Evolutionary conservation across 2,113 vertebrate species (phyloP).

Genomic region (Cyphomyrus discorhynchus): DNA sequence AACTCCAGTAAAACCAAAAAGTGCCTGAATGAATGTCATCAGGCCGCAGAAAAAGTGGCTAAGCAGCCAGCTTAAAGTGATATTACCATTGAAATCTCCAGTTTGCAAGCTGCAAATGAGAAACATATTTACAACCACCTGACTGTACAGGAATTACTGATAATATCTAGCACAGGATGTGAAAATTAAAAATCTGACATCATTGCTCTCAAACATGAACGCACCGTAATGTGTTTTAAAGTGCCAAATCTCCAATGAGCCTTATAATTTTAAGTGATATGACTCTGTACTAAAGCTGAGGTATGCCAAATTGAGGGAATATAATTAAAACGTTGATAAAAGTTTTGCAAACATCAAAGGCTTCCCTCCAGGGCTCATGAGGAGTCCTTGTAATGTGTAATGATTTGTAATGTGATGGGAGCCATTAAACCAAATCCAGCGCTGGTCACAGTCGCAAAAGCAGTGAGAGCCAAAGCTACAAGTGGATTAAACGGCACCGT

Average conservation of each 20-base stretch:
- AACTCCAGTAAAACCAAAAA: background rate
- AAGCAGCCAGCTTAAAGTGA: background rate
- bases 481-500: background rate
- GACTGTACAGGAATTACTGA: conserved; percentile 47
- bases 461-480: background rate
- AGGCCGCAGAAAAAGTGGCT: background rate
- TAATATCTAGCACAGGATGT: conserved; percentile 37
- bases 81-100: background rate
- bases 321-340: background rate
- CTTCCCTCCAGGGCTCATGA: background rate
- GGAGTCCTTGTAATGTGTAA: background rate
- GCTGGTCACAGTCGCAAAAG: background rate
- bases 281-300: background rate
- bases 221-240: conserved; percentile 42
- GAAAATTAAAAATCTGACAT: conserved; percentile 46
- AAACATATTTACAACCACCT: conserved; percentile 50
- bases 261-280: background rate
- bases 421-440: background rate
- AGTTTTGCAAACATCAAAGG: background rate
- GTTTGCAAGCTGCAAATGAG: conserved; percentile 39
- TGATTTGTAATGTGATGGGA: conserved; percentile 1
- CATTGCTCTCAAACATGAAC: conserved; percentile 45
- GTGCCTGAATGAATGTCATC: background rate
- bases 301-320: background rate
- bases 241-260: conserved; percentile 1